Evolutionary conservation across 2,797 vertebrate species (phyloP).

Genomic region (Phataginus tetradactyla): DNA sequence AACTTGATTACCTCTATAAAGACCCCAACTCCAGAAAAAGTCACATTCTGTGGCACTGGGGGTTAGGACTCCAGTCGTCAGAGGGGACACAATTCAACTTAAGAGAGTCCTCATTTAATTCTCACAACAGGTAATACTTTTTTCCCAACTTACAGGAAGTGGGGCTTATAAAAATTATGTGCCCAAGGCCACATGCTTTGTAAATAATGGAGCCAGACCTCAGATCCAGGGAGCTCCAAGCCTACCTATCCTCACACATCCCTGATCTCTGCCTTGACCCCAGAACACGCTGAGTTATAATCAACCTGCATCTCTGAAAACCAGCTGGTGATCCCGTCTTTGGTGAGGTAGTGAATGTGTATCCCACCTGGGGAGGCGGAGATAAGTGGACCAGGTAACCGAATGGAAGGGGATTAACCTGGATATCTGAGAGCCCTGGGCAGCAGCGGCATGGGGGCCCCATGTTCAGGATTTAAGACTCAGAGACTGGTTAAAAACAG

Average conservation of each 20-base stretch:
- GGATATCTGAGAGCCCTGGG: rapidly evolving
- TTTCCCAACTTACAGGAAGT: background rate
- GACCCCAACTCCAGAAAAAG: background rate
- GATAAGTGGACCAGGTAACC: no score
- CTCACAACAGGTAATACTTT: no score
- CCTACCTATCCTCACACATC: background rate
- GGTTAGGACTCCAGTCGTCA: no score
- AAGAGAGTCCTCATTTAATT: background rate
- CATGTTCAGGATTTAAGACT: background rate
- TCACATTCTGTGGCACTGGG: background rate
- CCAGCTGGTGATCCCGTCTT: rapidly evolving
- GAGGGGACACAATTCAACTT: background rate
- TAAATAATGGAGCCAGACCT: rapidly evolving
- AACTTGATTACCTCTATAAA: background rate
- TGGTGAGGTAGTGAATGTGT: rapidly evolving
- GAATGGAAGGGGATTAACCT: rapidly evolving
- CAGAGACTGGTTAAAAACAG: rapidly evolving
- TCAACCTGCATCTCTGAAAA: rapidly evolving
- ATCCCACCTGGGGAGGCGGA: rapidly evolving
- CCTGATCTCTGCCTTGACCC: no score
- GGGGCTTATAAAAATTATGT: background rate
- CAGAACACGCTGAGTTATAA: background rate
- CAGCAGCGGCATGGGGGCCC: rapidly evolving
- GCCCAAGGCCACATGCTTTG: background rate
- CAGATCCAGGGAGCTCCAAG: rapidly evolving